phyloP scores from a whole-genome alignment of 2,113 vertebrate genomes.

The Trogon melanurus region DNA sequence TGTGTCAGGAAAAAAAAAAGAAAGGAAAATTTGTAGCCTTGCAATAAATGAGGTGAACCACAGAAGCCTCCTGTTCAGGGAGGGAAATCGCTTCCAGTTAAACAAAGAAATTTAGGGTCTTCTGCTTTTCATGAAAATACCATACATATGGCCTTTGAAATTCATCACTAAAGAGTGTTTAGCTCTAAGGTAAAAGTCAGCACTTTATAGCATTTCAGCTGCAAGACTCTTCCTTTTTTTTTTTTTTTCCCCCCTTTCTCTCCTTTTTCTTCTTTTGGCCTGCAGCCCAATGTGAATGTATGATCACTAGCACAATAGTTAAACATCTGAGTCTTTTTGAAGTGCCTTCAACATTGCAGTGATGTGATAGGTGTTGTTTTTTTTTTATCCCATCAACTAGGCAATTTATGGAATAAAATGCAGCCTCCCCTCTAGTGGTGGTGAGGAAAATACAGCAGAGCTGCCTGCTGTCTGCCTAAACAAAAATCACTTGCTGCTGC shows the following conservation, averaged over 20 bases:
- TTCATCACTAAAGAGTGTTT: constrained; percentile 80
- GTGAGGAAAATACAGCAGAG: constrained; percentile 55
- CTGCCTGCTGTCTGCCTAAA: not conserved
- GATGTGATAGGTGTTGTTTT: constrained; percentile 68
- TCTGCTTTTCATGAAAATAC: constrained; percentile 77
- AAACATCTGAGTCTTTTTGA: constrained; percentile 84
- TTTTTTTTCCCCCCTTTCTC: not conserved
- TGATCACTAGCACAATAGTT: constrained; percentile 83
- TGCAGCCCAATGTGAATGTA: constrained; percentile 81
- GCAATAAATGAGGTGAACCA: constrained; percentile 64
- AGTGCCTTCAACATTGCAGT: constrained; percentile 73
- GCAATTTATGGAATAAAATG: constrained; percentile 53
- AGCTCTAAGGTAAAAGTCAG: constrained; percentile 80
- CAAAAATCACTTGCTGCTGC: not conserved
- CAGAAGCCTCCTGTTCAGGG: constrained; percentile 42
- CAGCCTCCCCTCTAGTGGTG: constrained; percentile 76
- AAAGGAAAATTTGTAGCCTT: constrained; percentile 30
- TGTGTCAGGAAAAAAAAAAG: not conserved
- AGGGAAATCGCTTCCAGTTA: constrained; percentile 74
- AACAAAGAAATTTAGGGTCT: constrained; percentile 81
- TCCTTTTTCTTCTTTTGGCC: constrained; percentile 70
- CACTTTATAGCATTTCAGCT: constrained; percentile 76
- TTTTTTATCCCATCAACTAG: constrained; percentile 35
- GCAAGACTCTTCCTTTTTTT: constrained; percentile 68
- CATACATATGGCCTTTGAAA: constrained; percentile 83